Conservation (phyloP, 2,113 vertebrate species). For the Pan troglodytes region NHGRI_mPanTro3-v2.1_pri NC_072401.2:47097501-47098000, state of each 20-base stretch:
- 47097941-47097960: constrained; percentile 24
- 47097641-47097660: constrained; percentile 49
- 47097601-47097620: constrained; percentile 35
- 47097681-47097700: neutral
- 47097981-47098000: constrained; percentile 99
- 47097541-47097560: neutral
- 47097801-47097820: neutral
- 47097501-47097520: neutral
- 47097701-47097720: neutral
- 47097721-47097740: neutral
- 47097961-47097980: constrained; percentile 84
- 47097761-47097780: neutral
- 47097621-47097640: neutral
- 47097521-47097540: constrained; percentile 1
- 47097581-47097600: constrained; percentile 30
- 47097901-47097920: constrained; percentile 14
- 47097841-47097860: neutral
- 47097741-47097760: neutral
- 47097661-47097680: constrained; percentile 9
- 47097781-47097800: neutral
- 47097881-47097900: neutral
- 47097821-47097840: constrained; percentile 22
- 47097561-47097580: constrained; percentile 33
- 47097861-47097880: neutral
- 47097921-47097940: constrained; percentile 40